Evolutionary conservation across 2,113 vertebrate species (phyloP).

Genomic region (Pelodiscus sinensis): DNA sequence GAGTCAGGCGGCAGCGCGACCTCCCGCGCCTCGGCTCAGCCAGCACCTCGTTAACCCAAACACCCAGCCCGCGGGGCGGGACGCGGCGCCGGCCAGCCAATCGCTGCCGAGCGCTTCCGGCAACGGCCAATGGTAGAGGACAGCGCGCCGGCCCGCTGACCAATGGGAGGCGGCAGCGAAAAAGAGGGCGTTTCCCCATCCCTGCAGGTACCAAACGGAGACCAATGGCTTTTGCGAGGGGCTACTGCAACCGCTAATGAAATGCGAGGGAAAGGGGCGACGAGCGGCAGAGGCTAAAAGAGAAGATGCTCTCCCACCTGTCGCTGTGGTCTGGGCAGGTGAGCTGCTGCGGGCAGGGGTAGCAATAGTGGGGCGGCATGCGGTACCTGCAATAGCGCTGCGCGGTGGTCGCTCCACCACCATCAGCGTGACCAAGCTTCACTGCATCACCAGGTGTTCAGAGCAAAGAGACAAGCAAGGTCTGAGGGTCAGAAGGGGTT

Average conservation of each 20-base stretch:
- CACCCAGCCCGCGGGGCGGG: neutral
- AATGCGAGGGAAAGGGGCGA: rapidly evolving
- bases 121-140: neutral
- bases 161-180: neutral
- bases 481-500: too few relatives aligned
- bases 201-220: neutral
- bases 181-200: neutral
- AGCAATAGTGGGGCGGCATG: rapidly evolving
- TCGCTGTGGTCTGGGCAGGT: neutral
- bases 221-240: neutral
- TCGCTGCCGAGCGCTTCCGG: rapidly evolving
- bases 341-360: rapidly evolving
- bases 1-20: rapidly evolving
- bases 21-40: neutral
- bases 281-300: neutral
- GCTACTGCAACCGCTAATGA: neutral
- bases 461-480: too few relatives aligned
- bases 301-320: rapidly evolving
- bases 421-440: rapidly evolving
- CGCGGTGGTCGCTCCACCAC: rapidly evolving
- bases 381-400: rapidly evolving
- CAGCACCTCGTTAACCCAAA: slow-evolving; percentile 23
- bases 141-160: neutral
- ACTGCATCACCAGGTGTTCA: too few relatives aligned
- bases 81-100: neutral